A percentile compares a stretch with the other conserved stretches of the same genome.
phyloP scores from a whole-genome alignment of 2,888 invertebrate genomes.

The Tribolium freemani region DNA sequence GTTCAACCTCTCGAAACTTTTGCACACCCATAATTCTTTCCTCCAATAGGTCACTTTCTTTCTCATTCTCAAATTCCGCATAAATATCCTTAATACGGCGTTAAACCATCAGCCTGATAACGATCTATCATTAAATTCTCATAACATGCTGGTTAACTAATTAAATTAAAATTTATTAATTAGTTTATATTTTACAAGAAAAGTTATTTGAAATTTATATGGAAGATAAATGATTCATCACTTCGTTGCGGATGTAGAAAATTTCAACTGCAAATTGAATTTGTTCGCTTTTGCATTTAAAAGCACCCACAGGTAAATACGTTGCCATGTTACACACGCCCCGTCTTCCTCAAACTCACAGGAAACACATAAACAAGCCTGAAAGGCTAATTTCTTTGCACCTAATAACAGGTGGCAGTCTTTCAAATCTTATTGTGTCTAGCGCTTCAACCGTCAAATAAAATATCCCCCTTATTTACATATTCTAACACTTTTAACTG shows the following conservation, averaged over 20 bases:
- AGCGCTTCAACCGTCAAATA: constrained; percentile 22
- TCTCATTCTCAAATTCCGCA: background rate
- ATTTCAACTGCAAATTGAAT: constrained; percentile 20
- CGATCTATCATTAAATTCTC: constrained; percentile 2
- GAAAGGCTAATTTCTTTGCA: constrained; percentile 32
- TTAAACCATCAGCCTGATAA: constrained; percentile 7
- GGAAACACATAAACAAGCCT: constrained; percentile 27
- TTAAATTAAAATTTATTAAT: constrained; percentile 18
- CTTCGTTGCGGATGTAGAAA: background rate
- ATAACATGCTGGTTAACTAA: constrained; percentile 16
- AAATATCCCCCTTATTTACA: constrained; percentile 5
- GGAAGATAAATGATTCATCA: background rate
- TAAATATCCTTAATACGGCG: background rate
- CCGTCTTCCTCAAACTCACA: constrained; percentile 30
- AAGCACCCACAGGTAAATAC: constrained; percentile 20
- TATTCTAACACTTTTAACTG: constrained; percentile 5
- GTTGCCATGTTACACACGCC: constrained; percentile 28
- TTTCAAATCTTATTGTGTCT: constrained; percentile 29
- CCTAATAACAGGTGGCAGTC: constrained; percentile 26
- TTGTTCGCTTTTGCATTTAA: constrained; percentile 13
- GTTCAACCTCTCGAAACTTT: background rate
- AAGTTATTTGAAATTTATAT: background rate
- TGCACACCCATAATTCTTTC: background rate
- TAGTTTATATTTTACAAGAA: constrained; percentile 15
- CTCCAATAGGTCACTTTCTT: background rate